These are phyloP conservation scores for Eutrigla gurnardus DNA, from an alignment of 2,797 vertebrate species.

Conservation along the genomic window DNA sequence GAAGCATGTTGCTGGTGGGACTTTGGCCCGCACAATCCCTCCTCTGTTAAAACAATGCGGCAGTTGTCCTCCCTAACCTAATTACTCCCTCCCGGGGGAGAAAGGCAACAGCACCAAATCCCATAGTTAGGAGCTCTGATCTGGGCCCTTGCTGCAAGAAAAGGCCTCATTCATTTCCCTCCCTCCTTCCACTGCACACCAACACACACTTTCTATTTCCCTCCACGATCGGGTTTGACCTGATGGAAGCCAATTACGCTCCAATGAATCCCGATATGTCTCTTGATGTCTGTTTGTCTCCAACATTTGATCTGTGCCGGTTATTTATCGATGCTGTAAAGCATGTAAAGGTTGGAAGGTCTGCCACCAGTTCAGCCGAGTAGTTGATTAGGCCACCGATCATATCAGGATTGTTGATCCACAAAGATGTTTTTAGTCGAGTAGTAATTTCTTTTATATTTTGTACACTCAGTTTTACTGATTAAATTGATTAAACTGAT, in stretches of 20 bases:
- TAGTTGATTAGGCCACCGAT: too few species aligned
- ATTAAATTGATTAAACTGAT: too few species aligned
- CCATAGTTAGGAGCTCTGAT: conserved; percentile 86
- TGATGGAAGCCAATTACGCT: conserved; percentile 54
- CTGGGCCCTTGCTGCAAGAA: conserved; percentile 81
- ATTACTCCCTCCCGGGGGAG: conserved; percentile 86
- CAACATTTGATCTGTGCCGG: conserved; percentile 28
- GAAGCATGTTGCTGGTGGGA: conserved; percentile 86
- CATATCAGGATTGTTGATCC: too few species aligned
- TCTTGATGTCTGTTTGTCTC: conserved; percentile 43
- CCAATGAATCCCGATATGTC: conserved; percentile 50
- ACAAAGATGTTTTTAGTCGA: too few species aligned
- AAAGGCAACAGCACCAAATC: conserved; percentile 87
- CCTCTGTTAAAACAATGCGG: conserved; percentile 89
- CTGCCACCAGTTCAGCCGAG: too few species aligned
- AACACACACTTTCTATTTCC: conserved; percentile 43
- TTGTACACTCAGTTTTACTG: too few species aligned
- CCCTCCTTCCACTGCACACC: conserved; percentile 58
- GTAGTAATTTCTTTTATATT: too few species aligned
- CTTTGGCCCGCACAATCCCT: conserved; percentile 86
- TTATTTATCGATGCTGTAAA: conserved; percentile 7
- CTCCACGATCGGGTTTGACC: conserved; percentile 36
- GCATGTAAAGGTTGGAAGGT: conserved; percentile 1
- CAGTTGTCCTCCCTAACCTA: conserved; percentile 88
- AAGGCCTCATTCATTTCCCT: conserved; percentile 82